Percentiles rank a stretch among this genome's conserved stretches.
These are phyloP conservation scores for Hippocampus zosterae DNA, from an alignment of 2,113 vertebrate genomes.

Conservation along the genomic window DNA sequence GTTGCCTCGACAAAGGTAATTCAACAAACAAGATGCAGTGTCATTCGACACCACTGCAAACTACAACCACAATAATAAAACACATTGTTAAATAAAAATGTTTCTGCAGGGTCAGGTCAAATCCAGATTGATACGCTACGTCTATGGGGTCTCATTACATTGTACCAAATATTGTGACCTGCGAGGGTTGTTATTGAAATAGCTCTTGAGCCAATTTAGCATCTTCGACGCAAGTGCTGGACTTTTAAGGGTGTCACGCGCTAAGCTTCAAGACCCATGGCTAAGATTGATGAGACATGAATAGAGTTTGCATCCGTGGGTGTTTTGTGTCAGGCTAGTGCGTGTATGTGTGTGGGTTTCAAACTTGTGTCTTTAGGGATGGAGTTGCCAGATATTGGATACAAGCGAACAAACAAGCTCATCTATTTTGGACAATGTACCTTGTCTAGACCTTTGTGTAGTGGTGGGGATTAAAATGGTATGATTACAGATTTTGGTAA, in stretches of 20 bases:
- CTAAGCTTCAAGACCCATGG: slow-evolving; percentile 43
- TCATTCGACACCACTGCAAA: neutral
- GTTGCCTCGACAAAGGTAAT: neutral
- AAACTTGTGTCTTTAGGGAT: neutral
- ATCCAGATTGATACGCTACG: neutral
- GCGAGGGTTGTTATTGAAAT: slow-evolving; percentile 30
- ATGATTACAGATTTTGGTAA: too few relatives aligned
- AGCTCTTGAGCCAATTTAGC: slow-evolving; percentile 27
- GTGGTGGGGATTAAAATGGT: too few relatives aligned
- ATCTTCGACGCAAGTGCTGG: slow-evolving; percentile 24
- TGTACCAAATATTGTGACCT: neutral
- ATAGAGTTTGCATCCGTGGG: slow-evolving; percentile 65
- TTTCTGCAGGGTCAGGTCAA: too few relatives aligned
- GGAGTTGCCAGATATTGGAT: slow-evolving; percentile 34
- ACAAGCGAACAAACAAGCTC: neutral
- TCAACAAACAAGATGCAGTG: too few relatives aligned
- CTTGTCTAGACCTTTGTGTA: too few relatives aligned
- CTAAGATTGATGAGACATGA: slow-evolving; percentile 63
- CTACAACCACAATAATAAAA: neutral
- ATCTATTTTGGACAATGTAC: neutral
- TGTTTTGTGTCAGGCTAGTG: slow-evolving; percentile 37
- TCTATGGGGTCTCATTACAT: neutral
- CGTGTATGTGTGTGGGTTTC: slow-evolving; percentile 21
- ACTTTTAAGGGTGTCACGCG: slow-evolving; percentile 23
- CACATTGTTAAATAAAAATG: neutral